Percentiles rank a stretch among this genome's conserved stretches.
Conservation (phyloP, 2,113 vertebrate species). For the Rafetus swinhoei region DNA sequence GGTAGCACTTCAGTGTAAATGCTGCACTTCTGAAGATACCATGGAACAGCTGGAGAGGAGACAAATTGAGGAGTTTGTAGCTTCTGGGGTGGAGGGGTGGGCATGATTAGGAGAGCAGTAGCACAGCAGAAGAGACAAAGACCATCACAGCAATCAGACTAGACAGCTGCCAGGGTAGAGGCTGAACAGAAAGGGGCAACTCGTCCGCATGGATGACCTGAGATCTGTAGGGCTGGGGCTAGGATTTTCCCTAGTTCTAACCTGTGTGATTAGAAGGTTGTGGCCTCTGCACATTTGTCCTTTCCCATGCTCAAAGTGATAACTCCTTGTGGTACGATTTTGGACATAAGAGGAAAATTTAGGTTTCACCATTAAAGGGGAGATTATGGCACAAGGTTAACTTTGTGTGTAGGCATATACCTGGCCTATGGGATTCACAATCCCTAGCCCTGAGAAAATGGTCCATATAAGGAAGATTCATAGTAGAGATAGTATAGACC, state of each 20-base stretch:
- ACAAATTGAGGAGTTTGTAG: not conserved
- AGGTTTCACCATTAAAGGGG: not conserved
- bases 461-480: not conserved
- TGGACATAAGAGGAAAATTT: not conserved
- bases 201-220: fast-evolving
- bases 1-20: not conserved
- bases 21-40: not conserved
- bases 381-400: not conserved
- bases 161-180: not conserved
- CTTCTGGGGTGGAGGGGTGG: not conserved
- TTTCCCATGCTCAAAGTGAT: not conserved
- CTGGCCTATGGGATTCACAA: not conserved
- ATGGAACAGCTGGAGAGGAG: not conserved
- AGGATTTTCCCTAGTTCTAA: not conserved
- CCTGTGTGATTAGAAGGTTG: not conserved
- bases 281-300: not conserved
- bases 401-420: not conserved
- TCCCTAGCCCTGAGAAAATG: not conserved
- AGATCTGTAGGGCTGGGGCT: not conserved
- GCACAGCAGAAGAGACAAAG: not conserved
- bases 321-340: not conserved
- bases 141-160: not conserved
- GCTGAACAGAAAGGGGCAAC: not conserved
- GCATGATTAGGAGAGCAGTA: not conserved
- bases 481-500: not conserved